Base-by-base conservation (phyloP, 2,113 vertebrate species). In the Cottus gobio region DNA sequence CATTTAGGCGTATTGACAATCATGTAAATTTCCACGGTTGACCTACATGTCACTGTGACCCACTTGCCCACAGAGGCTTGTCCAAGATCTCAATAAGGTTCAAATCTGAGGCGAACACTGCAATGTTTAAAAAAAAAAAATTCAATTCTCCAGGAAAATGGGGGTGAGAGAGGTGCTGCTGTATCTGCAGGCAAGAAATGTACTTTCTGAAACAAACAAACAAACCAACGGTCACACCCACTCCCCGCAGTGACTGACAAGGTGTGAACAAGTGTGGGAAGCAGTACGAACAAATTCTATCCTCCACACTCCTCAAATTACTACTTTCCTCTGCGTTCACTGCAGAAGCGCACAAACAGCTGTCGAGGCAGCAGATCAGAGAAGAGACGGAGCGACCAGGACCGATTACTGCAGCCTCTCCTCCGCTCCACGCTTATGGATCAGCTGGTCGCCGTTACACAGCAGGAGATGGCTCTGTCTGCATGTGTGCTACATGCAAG, bases 11-110 rank as follows among this genome's bases (percentile, higher is more conserved):
- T 64, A 31, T 58, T 75, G 56, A 76, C 77, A 79, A 83, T 83
- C 24, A 69, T 36, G 54, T 52, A 61, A 77, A 67, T 67, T 67
- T 70, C 50, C 68, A 1, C 70, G 63, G 74, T 34, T 83, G 79
- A 64, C 77, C 85, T 64, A 72, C 22, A 69, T 83, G 74, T 80
- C 74, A 68, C 62, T 24, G 56, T 77, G 80, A 90, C 85, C 85
- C 75, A 77, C 30, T 79, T 81, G 54, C 31, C 34, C 7, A 5
- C 67, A 0, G 10, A 70, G 63, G 67, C 60, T 30, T 18, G 37
- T 74, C 65, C 26, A 56, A 67, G 42, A 68, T 81, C 68, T 77
- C 46, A 62, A 13, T 16, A 9, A 20, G 50, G 44, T 64, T 68
- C 0, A 75, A 57, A 48, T 44, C 68, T n/a, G 18, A 64, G 7